Evolutionary conservation across 2,113 vertebrate species (phyloP).

Genomic region (Mohoua ochrocephala): DNA sequence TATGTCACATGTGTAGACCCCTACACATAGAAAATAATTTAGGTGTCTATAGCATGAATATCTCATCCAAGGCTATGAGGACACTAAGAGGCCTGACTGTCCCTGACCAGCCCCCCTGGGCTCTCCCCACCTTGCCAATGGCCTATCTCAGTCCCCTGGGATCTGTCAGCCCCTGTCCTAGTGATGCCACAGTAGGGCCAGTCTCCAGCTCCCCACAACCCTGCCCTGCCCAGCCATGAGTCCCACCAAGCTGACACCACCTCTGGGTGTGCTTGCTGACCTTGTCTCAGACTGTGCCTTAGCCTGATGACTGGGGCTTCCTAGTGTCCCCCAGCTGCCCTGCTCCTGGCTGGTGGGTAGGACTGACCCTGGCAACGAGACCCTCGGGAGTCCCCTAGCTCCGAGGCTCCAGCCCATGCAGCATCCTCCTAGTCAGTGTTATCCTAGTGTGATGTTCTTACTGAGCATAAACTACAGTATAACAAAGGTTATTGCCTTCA

Average conservation of each 20-base stretch:
- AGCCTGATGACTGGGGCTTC: fast-evolving
- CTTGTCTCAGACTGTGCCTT: fast-evolving
- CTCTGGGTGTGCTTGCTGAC: fast-evolving
- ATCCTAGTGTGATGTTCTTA: neutral
- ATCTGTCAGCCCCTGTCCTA: fast-evolving
- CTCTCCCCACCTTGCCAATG: neutral
- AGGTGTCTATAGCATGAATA: neutral
- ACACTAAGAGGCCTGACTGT: neutral
- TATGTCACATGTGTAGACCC: neutral
- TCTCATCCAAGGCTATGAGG: neutral
- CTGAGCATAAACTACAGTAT: neutral
- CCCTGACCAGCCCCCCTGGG: neutral
- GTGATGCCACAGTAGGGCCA: fast-evolving
- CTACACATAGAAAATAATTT: neutral
- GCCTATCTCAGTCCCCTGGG: too few species aligned
- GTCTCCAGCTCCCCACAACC: neutral
- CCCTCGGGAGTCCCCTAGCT: fast-evolving
- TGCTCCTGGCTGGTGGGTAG: neutral
- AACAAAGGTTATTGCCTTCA: neutral
- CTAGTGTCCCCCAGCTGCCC: fast-evolving
- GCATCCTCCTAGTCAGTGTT: neutral
- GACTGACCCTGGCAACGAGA: neutral
- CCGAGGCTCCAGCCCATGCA: neutral
- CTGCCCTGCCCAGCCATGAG: fast-evolving
- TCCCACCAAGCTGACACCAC: fast-evolving